Conservation (phyloP, 30 jellyfish, hydroid and myxozoan genomes). For the Cassiopea xamachana region DNA sequence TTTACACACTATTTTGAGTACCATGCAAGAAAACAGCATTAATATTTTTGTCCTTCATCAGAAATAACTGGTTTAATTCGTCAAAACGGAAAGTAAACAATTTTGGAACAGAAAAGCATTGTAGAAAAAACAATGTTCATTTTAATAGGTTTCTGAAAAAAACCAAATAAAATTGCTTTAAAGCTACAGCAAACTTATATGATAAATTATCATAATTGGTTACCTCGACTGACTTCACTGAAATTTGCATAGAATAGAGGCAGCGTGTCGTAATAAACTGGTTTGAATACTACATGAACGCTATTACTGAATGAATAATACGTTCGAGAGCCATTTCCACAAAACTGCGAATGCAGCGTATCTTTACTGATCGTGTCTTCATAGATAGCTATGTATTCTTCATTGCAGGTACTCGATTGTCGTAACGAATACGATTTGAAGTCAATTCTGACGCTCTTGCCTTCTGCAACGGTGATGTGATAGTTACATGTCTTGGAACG, state of each 20-base stretch:
- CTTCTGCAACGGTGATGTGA: not conserved
- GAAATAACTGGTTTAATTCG: no score
- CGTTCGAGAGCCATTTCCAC: not conserved
- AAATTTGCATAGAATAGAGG: not conserved
- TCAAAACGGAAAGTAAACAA: no score
- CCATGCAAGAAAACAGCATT: no score
- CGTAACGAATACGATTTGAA: not conserved
- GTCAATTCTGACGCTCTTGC: not conserved
- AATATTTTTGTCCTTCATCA: no score
- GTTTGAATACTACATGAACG: not conserved
- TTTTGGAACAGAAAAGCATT: no score
- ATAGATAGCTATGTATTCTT: not conserved
- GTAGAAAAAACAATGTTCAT: no score
- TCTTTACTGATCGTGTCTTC: not conserved
- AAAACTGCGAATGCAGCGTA: not conserved
- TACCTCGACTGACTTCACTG: not conserved
- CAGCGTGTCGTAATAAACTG: not conserved
- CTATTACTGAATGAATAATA: not conserved
- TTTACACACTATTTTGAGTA: no score
- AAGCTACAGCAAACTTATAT: not conserved
- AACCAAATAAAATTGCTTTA: not conserved
- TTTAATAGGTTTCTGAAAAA: no score
- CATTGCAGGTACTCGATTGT: not conserved
- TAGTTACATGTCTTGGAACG: not conserved
- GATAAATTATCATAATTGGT: not conserved